These are phyloP conservation scores for Molanna angustata DNA, from an alignment of 2,888 invertebrate genomes.

Conservation along the genomic window DNA sequence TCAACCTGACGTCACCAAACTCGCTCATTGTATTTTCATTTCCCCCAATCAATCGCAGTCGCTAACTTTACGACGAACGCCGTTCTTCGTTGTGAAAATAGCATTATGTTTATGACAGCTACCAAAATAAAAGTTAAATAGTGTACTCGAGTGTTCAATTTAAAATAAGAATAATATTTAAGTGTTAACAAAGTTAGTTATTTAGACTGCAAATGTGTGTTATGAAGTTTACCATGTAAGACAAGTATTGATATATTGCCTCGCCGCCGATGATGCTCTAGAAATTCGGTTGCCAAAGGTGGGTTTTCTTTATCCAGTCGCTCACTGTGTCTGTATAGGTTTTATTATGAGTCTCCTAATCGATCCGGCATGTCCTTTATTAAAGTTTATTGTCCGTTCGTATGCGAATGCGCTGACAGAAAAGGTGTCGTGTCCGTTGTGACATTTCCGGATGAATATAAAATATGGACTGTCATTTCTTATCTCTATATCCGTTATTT, in stretches of 20 bases:
- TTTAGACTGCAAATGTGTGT: too few species aligned
- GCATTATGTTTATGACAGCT: too few species aligned
- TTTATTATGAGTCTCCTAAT: neutral
- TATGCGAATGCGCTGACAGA: neutral
- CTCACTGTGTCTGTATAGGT: neutral
- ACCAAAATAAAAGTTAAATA: too few species aligned
- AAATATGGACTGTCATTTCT: conserved; percentile 7
- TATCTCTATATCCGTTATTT: neutral
- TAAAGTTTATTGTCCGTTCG: conserved; percentile 1
- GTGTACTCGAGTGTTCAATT: too few species aligned
- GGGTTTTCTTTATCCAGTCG: neutral
- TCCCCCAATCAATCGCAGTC: conserved; percentile 18
- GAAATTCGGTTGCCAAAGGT: conserved; percentile 11
- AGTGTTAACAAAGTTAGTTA: too few species aligned
- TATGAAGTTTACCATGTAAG: neutral
- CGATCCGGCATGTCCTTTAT: neutral
- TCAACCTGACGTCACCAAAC: conserved; percentile 20
- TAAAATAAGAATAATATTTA: too few species aligned
- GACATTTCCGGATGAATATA: conserved; percentile 19
- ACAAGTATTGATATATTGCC: neutral
- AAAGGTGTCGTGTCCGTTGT: conserved; percentile 1
- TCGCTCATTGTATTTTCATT: conserved; percentile 21
- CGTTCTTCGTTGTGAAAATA: too few species aligned
- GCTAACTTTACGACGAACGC: neutral
- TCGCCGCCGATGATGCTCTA: neutral